Evolutionary conservation across 1,140 invertebrate species (phyloP).

Genomic region (Cheumatopsyche charites): DNA sequence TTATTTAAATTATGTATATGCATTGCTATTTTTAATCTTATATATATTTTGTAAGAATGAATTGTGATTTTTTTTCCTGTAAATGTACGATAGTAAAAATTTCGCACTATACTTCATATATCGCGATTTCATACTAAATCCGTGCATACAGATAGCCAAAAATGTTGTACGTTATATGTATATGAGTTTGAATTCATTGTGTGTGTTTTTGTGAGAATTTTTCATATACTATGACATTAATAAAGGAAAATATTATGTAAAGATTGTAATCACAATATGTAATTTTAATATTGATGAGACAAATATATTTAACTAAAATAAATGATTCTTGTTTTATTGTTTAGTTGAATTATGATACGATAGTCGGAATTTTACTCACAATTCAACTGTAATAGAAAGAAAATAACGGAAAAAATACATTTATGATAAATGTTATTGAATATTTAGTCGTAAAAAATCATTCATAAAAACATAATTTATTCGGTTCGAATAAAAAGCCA

Average conservation of each 20-base stretch:
- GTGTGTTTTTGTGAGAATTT: slow-evolving; percentile 4
- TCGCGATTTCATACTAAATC: slow-evolving; percentile 47
- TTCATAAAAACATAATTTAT: slow-evolving; percentile 8
- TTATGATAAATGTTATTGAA: not conserved
- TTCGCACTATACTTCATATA: not conserved
- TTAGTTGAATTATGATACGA: no score
- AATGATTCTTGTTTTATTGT: not conserved
- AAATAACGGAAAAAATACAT: not conserved
- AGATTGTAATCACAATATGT: slow-evolving; percentile 43
- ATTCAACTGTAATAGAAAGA: not conserved
- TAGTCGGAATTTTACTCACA: no score
- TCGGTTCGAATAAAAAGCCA: not conserved
- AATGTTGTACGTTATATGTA: not conserved
- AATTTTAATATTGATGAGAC: slow-evolving; percentile 43
- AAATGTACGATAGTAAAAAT: not conserved
- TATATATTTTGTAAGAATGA: slow-evolving; percentile 38
- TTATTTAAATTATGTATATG: slow-evolving; percentile 11
- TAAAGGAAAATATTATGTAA: not conserved
- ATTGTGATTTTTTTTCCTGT: slow-evolving; percentile 44
- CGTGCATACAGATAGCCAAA: slow-evolving; percentile 17
- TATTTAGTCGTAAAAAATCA: slow-evolving; percentile 9
- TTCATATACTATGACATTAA: not conserved
- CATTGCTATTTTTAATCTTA: no score
- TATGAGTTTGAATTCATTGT: not conserved
- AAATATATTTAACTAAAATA: slow-evolving; percentile 32